These are phyloP conservation scores for Nylanderia fulva DNA, from an alignment of 1,140 invertebrate species.

Conservation along the genomic window DNA sequence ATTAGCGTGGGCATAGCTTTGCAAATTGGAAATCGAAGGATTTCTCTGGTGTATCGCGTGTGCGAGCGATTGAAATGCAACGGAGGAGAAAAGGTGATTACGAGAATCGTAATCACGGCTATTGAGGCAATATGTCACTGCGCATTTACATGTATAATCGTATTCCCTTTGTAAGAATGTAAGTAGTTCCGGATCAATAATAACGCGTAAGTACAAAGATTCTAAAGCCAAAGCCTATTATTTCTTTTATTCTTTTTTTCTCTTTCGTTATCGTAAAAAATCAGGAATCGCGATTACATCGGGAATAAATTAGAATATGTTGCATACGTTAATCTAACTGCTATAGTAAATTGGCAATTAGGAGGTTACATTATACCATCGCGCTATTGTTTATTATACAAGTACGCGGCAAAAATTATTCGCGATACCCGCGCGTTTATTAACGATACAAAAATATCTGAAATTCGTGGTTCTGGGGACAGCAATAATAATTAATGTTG, in stretches of 20 bases:
- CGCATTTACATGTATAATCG: not conserved
- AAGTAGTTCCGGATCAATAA: not conserved
- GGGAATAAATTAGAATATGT: not conserved
- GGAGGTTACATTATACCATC: not conserved
- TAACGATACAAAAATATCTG: not conserved
- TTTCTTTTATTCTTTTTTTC: not conserved
- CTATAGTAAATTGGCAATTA: not conserved
- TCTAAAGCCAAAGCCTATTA: too few species aligned
- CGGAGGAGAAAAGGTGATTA: conserved; percentile 49
- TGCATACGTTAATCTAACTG: not conserved
- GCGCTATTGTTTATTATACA: not conserved
- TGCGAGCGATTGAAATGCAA: conserved; percentile 45
- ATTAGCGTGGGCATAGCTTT: conserved; percentile 43
- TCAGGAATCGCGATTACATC: not conserved
- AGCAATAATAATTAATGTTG: conserved; percentile 37
- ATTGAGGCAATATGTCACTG: conserved; percentile 44
- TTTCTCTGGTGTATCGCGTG: conserved; percentile 20
- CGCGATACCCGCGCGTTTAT: not conserved
- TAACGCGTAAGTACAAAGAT: not conserved
- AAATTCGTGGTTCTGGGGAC: conserved; percentile 1
- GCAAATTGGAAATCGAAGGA: conserved; percentile 49
- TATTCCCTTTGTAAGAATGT: not conserved
- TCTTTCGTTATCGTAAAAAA: not conserved
- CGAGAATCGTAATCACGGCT: conserved; percentile 14
- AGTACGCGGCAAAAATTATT: not conserved